These are phyloP conservation scores for Galendromus occidentalis DNA, from an alignment of 1,140 invertebrate species.

Conservation along the genomic window DNA sequence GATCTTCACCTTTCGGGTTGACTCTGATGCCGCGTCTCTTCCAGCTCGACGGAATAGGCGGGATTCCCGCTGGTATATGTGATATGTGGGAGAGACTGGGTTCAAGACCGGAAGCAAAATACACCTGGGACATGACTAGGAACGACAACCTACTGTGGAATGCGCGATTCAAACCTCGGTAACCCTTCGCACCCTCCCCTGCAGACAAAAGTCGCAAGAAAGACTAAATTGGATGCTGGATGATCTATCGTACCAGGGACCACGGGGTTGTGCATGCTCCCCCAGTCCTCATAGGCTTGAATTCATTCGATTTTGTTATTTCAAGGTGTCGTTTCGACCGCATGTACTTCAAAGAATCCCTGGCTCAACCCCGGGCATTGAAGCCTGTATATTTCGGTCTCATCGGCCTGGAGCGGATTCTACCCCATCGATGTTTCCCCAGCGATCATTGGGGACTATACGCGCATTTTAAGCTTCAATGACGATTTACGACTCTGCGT, in stretches of 20 bases:
- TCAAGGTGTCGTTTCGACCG: constrained; percentile 35
- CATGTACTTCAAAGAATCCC: constrained; percentile 30
- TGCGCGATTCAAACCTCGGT: constrained; percentile 19
- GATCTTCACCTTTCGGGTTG: neutral
- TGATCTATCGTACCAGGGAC: too few relatives aligned
- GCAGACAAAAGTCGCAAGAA: too few relatives aligned
- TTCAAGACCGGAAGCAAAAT: constrained; percentile 31
- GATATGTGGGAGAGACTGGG: constrained; percentile 39
- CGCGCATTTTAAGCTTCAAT: neutral
- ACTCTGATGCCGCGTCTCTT: constrained; percentile 14
- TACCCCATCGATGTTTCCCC: constrained; percentile 34
- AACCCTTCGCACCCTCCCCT: too few relatives aligned
- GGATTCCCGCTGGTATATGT: constrained; percentile 29
- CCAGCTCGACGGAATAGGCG: constrained; percentile 28
- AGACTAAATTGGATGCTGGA: too few relatives aligned
- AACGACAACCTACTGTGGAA: constrained; percentile 31
- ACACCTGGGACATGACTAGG: constrained; percentile 37
- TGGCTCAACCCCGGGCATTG: constrained; percentile 21
- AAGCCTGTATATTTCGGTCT: constrained; percentile 37
- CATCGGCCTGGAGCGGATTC: constrained; percentile 35
- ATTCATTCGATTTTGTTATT: too few relatives aligned
- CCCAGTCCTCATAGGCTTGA: too few relatives aligned
- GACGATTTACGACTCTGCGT: too few relatives aligned
- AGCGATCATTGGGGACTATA: constrained; percentile 42
- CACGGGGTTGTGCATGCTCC: too few relatives aligned